phyloP scores from a whole-genome alignment of 1,140 invertebrate genomes.

The Maconellicoccus hirsutus region DNA sequence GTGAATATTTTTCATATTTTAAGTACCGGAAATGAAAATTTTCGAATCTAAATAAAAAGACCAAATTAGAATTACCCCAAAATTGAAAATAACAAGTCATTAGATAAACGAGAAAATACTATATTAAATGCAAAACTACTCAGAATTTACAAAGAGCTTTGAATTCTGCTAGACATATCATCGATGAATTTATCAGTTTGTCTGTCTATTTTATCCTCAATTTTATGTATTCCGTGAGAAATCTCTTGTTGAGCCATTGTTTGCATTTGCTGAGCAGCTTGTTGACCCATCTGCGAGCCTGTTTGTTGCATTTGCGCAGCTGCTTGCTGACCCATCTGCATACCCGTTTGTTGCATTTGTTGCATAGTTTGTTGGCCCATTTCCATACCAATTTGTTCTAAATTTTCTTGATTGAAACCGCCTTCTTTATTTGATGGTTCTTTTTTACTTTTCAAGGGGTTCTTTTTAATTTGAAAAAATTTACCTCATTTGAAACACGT shows the following conservation, averaged over 20 bases:
- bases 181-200: slow-evolving; percentile 9
- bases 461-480: not conserved
- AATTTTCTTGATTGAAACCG: not conserved
- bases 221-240: not conserved
- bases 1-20: too few relatives aligned
- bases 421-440: not conserved
- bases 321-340: not conserved
- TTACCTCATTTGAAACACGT: not conserved
- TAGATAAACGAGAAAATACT: too few relatives aligned
- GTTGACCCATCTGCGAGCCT: not conserved
- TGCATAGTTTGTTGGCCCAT: not conserved
- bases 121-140: too few relatives aligned
- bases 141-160: not conserved
- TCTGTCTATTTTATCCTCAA: slow-evolving; percentile 14
- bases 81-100: too few relatives aligned
- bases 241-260: not conserved
- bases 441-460: not conserved
- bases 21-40: too few relatives aligned
- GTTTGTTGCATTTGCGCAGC: not conserved
- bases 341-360: not conserved
- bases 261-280: not conserved
- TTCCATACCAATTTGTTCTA: slow-evolving; percentile 2
- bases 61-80: too few relatives aligned
- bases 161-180: not conserved
- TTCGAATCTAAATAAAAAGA: too few relatives aligned